Base-by-base conservation (phyloP, 2,113 vertebrate genomes). In the Sinocyclocheilus grahami region DNA sequence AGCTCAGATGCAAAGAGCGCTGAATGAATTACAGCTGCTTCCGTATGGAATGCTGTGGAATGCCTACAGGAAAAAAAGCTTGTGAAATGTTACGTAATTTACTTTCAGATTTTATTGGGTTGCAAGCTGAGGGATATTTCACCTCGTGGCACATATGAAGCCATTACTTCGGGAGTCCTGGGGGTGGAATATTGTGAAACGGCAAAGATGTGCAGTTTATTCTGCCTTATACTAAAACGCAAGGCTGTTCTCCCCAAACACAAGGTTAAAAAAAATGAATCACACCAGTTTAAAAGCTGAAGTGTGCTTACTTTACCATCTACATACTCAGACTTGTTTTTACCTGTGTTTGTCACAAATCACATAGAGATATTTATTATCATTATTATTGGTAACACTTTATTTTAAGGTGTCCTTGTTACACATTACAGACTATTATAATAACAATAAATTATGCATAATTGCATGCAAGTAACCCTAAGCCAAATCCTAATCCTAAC, bases 51-150 rank as follows among this genome's bases (percentile, higher is more conserved):
- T 46, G n/a, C 30, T 65, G n/a, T 14, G 11, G n/a, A 67, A 65
- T 30, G 79, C 39, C 78, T 82, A 67, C 60, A 82, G 79, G 77
- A 79, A 39, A 60, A 39, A 22, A 79, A 62, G 55, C 58, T 65
- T 63, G 79, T 65, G 60, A 82, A 82, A 82, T 48, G 79, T 82
- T 48, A 42, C 27, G 79, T 82, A 82, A 82, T 82, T 82, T 67
- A 82, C 60, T 82, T 82, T 82, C 60, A 65, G 60, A 48, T 67
- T 82, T 82, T 82, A 82, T 82, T 82, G 79, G 60, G 33, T 82
- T 82, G 79, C 60, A 82, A 67, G 79, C 79, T 48, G 60, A 82
- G 79, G 79, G 79, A 82, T 82, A 82, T 82, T 82, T 82, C 79
- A 82, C 79, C 79, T 30, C 39, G 13, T 82, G 79, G 62, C 79